A percentile compares a stretch with the other conserved stretches of the same genome.
These are phyloP conservation scores for Reticulitermes speratus DNA, from an alignment of 1,140 invertebrate species.

Conservation along the genomic window DNA sequence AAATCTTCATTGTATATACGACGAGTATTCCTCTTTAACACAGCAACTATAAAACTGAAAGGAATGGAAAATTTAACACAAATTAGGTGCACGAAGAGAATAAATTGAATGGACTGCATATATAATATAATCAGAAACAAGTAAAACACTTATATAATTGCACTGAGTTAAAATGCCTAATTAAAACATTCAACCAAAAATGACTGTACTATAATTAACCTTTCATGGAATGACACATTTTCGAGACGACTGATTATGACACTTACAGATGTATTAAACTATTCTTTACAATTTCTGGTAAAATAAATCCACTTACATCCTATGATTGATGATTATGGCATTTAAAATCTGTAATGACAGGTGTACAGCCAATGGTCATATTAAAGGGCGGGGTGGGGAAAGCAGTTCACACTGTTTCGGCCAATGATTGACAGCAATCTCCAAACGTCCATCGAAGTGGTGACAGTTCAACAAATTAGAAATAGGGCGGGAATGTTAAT, in stretches of 20 bases:
- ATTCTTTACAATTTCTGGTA: not conserved
- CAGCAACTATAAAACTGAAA: not conserved
- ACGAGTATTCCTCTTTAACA: not conserved
- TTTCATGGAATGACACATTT: not conserved
- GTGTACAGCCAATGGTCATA: constrained; percentile 23
- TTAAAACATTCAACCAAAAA: not conserved
- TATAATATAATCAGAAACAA: not conserved
- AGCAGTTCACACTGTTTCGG: not conserved
- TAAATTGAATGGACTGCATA: not conserved
- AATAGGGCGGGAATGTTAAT: not conserved
- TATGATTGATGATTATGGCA: not conserved
- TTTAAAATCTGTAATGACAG: constrained; percentile 26
- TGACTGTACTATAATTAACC: not conserved
- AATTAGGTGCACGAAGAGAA: not conserved
- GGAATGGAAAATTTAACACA: not conserved
- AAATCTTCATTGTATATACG: not conserved
- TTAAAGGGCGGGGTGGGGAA: not conserved
- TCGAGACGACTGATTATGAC: not conserved
- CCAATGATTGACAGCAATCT: constrained; percentile 27
- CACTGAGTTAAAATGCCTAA: not conserved
- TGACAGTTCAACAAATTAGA: not conserved
- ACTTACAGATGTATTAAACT: not conserved
- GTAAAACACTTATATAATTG: not conserved
- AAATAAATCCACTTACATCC: not conserved
- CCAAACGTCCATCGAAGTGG: constrained; percentile 13